Evolutionary conservation across 1,140 invertebrate species (phyloP), one percentile per base, ranked within the genome.

Genomic region (Lordiphosa clarofinis): DNA sequence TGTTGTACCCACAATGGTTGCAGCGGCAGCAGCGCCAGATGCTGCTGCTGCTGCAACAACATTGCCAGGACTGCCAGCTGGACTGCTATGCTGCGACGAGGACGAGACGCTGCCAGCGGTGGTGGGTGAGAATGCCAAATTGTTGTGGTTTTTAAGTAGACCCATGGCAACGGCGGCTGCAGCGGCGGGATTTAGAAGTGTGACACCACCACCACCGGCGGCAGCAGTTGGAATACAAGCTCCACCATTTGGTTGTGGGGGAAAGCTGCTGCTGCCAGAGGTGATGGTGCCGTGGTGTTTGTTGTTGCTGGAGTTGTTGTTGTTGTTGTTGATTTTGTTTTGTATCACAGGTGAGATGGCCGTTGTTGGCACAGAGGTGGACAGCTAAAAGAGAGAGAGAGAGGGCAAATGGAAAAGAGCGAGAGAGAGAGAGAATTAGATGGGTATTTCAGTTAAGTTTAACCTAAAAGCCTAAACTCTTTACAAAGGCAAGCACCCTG

Each of bases 1-100:
- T 39, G 63, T 88, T 4, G 58, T 56, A 3, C 46, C 43, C 47
- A 21, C 28, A 1, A 73, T 35, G 21, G 71, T 75, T 36, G 24
- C 35, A 0, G 37, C 59, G 24, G 12, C 13, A 40, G 15, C 6
- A 57, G 24, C 33, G 47, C 15, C 15, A 15, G 15, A 1, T 15
- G 15, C 15, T 15, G 54, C 53, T 44, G 53, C 21, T 24, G 47
- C 37, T 28, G n/a, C 35, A n/a, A 21, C n/a, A 19, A 49, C 42
- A 52, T 37, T 67, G 59, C 55, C 62, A 9, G 86, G 81, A 75
- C 86, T 87, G 53, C 55, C 73, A 11, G 62, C 65, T 2, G 72
- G 68, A 40, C 75, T 82, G 31, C 28, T 46, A 4, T 69, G 64
- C 38, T 54, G 64, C 19, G 53, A 56, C 4, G 47, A 40, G 37